Evolutionary conservation across 1,140 invertebrate species (phyloP).

Genomic region (Trichogramma pretiosum): DNA sequence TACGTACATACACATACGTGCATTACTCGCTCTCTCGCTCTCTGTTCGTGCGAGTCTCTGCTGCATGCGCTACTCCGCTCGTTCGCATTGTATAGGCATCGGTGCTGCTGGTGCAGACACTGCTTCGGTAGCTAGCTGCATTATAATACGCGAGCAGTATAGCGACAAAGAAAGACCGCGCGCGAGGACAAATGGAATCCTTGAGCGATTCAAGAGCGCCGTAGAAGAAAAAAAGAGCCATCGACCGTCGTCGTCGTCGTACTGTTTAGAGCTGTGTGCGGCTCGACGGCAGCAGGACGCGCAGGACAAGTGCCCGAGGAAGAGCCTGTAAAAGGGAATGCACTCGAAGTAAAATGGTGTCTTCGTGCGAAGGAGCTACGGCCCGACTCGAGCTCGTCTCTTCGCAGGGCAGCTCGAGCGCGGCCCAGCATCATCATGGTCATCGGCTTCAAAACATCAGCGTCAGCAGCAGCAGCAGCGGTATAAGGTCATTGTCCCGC

Average conservation of each 20-base stretch:
- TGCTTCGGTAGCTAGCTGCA: too few relatives aligned
- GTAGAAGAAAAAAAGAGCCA: too few relatives aligned
- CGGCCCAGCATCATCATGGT: too few relatives aligned
- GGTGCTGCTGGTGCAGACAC: not conserved
- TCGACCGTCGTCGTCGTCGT: not conserved
- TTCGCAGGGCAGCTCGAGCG: constrained; percentile 22
- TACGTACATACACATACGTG: not conserved
- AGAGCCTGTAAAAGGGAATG: too few relatives aligned
- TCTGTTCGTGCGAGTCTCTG: not conserved
- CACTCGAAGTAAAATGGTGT: constrained; percentile 34
- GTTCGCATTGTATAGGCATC: too few relatives aligned
- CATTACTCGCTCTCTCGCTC: not conserved
- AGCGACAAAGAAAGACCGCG: not conserved
- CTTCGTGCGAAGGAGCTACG: constrained; percentile 28
- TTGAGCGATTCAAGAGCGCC: not conserved
- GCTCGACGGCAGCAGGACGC: not conserved
- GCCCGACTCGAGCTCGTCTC: constrained; percentile 28
- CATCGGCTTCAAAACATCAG: too few relatives aligned
- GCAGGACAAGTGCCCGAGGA: not conserved
- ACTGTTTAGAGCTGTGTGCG: not conserved
- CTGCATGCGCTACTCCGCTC: not conserved
- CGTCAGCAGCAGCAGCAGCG: too few relatives aligned
- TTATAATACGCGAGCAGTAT: not conserved
- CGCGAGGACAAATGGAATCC: not conserved
- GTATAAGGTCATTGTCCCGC: too few relatives aligned